Percentiles rank a stretch among this genome's conserved stretches.
Evolutionary conservation across 2,888 invertebrate genomes (phyloP).

Genomic region (Hedychridium roseum): DNA sequence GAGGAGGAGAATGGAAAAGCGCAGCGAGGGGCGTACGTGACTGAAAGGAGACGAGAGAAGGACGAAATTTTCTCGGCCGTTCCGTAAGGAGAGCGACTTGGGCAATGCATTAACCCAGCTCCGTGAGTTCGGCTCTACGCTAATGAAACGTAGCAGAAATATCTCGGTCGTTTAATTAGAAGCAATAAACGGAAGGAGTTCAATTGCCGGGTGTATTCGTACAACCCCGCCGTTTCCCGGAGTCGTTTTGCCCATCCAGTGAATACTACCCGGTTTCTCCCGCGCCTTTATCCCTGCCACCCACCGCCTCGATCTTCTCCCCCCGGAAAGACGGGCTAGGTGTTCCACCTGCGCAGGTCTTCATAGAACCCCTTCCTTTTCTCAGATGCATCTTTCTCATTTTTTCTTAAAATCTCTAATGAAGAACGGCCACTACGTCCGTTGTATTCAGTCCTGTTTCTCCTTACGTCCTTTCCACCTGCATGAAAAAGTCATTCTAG

Average conservation of each 20-base stretch:
- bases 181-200: conserved; percentile 60
- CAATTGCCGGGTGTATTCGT: conserved; percentile 53
- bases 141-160: conserved; percentile 61
- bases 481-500: too few species aligned
- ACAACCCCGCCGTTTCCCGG: conserved; percentile 35
- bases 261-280: conserved; percentile 31
- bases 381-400: too few species aligned
- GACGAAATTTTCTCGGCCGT: conserved; percentile 25
- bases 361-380: too few species aligned
- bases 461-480: conserved; percentile 7
- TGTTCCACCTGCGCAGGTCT: too few species aligned
- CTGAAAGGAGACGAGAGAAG: too few species aligned
- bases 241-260: conserved; percentile 42
- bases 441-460: too few species aligned
- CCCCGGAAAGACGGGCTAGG: too few species aligned
- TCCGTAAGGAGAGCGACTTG: conserved; percentile 7
- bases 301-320: conserved; percentile 16
- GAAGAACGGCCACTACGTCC: conserved; percentile 1
- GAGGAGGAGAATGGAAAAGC: neutral
- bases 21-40: too few species aligned
- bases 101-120: conserved; percentile 47
- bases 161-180: conserved; percentile 61
- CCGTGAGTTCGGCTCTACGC: conserved; percentile 46
- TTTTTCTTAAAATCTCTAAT: conserved; percentile 12
- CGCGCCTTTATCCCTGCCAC: conserved; percentile 8